Evolutionary conservation across 2,888 invertebrate species (phyloP), one percentile per base, ranked within the genome.

Genomic region (Mythimna pallens): DNA sequence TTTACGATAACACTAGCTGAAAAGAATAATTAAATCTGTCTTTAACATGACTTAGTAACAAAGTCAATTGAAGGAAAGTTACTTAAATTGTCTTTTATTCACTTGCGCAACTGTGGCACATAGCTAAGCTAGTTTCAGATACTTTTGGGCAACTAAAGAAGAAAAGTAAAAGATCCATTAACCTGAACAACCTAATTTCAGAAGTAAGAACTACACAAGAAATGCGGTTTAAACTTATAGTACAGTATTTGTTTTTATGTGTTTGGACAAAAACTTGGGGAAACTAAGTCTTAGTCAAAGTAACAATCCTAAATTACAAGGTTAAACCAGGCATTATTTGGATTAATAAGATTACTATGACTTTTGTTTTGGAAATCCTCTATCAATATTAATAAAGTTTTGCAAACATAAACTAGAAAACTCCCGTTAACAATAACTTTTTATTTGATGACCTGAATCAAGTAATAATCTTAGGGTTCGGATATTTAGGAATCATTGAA

Each of bases 91-190:
- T 22, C 17, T 25, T 57, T 69, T 22, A 40, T 40, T 62, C 5
- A 61, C 20, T n/a, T 25, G 20, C n/a, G 14, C 30, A 47, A 55
- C 30, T 50, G 3, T 7, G 8, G 22, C n/a, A 30, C 30, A 17
- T 43, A 54, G n/a, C 17, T 68, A 47, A 61, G 25, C 25, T 9
- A 52, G 36, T 25, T 34, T 7, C 30, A 30, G 14, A 57, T 47
- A 65, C 47, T 69, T 58, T 75, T n/a, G 3, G n/a, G n/a, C 14
- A 65, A 52, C n/a, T 66, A 22, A 57, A 55, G 47, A 54, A 76
- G 57, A 64, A 70, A 81, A 77, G 55, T 57, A 62, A 77, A 77
- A 69, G 52, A 64, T 58, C 66, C 68, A 78, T 78, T 81, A 73
- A 65, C 70, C 55, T 55, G 69, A 82, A 71, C 66, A 40, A 66